Base-by-base conservation (phyloP, 2,797 vertebrate species). In the Syndactyla subalaris region DNA sequence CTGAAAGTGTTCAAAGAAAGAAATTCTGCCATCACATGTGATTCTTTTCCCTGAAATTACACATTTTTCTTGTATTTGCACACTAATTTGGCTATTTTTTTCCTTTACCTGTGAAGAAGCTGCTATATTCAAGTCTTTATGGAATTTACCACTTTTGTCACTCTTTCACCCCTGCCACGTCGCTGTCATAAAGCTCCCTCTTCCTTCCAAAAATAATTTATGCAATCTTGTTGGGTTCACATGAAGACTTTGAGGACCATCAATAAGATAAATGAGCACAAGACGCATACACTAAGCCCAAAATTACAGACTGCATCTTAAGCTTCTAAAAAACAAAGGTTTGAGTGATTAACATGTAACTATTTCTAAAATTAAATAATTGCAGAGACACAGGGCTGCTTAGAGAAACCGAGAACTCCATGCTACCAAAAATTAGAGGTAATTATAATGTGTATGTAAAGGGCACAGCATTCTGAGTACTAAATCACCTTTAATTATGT, bases 401-500 rank as follows among this genome's bases (percentile, higher is more conserved):
- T 66, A 81, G 83, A 92, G 80, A 90, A 95, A 93, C 83, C 0
- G 0, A 84, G 76, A 91, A 73, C 86, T 81, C 72, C 57, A 77
- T 26, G 54, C 58, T 86, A 94, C 55, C 62, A 95, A 96, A 95
- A 92, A 92, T 92, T 70, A 96, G 79, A 95, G 66, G 59, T 79
- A 86, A 88, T 95, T 93, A 93, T 57, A 90, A 88, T 7, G 52
- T 75, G 43, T 80, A 68, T 12, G 54, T 41, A 94, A 90, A 96
- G 89, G 91, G 84, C 80, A 79, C 72, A 93, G 72, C 68, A 82
- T 91, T 94, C 88, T 21, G 67, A 92, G 77, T 39, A 18, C 43
- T 89, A 94, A 89, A 92, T 92, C 88, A 89, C 88, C 61, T 93
- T 94, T 95, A 97, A 94, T 96, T 93, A 92, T 61, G 91, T 88